These are phyloP conservation scores for Eira barbara DNA, from an alignment of 2,113 vertebrate genomes.

Conservation along the genomic window DNA sequence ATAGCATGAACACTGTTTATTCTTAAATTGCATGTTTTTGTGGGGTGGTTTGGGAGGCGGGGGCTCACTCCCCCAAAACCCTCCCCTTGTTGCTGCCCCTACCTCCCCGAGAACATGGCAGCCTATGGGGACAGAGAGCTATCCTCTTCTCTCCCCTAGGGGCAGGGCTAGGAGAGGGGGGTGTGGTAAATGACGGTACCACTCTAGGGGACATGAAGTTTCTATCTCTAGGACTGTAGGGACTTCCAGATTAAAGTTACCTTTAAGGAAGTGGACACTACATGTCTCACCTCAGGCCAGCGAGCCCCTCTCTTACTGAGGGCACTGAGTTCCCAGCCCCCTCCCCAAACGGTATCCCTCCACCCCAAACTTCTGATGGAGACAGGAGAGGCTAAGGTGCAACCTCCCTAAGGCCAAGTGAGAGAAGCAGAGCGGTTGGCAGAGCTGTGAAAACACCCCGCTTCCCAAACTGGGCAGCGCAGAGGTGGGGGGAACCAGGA, in stretches of 20 bases:
- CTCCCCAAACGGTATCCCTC: neutral
- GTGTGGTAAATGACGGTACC: neutral
- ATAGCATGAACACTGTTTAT: neutral
- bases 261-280: neutral
- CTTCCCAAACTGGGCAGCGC: neutral
- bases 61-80: neutral
- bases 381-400: neutral
- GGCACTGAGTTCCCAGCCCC: neutral
- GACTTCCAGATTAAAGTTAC: neutral
- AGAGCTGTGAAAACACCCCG: slow-evolving; percentile 36
- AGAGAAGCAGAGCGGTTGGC: neutral
- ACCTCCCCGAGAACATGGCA: neutral
- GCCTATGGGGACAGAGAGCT: neutral
- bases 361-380: neutral
- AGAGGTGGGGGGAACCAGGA: neutral
- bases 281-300: neutral
- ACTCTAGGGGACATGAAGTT: slow-evolving; percentile 12
- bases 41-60: neutral
- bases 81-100: neutral
- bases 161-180: neutral
- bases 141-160: neutral
- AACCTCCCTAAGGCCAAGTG: slow-evolving; percentile 7
- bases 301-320: neutral
- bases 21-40: neutral
- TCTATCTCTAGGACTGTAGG: neutral